Base-by-base conservation (phyloP, 2,888 invertebrate genomes). In the Euspilapteryx auroguttella region DNA sequence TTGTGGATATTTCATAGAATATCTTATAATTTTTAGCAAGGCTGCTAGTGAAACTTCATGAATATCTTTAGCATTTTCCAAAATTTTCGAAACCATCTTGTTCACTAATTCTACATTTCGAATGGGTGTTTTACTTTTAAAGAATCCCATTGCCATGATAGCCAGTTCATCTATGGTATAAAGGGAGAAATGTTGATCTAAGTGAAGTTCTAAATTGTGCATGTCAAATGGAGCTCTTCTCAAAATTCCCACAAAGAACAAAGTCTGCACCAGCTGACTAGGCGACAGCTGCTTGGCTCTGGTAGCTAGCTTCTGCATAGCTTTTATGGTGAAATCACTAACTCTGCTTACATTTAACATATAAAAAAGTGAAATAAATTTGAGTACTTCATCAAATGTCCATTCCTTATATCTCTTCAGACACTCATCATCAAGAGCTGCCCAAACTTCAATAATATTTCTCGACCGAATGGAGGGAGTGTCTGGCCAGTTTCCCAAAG, bases 91-190 rank as follows among this genome's bases (percentile, higher is more conserved):
- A 20, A 85, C 78, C 1, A 85, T 65, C 28, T 64, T 62, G 2
- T 58, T 40, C 1, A 82, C 29, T 23, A 87, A 41, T 1, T 54
- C 45, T 3, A 48, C 37, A 49, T 64, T 79, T 34, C 79, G 75
- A 27, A 90, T 71, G 10, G 71, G 79, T 2, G 82, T 84, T 58
- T 83, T 79, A 10, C 83, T 84, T 64, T 89, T 89, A 43, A 91
- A 91, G 51, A 86, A 89, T 0, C 86, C 88, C 80, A 87, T 82
- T 3, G 84, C 78, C 39, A 86, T 77, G 9, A 90, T 77, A 8
- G 83, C 85, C 32, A 89, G 52, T 47, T 91, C 89, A 37, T 84
- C 79, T 4, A 83, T 39, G 12, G 64, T 73, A 47, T 87, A 78
- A 13, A 78, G 46, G 5, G 79, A 43, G n/a, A 85, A 63, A 30